Evolutionary conservation across 2,797 vertebrate genomes (phyloP).

Genomic region (Pteropus rufus): DNA sequence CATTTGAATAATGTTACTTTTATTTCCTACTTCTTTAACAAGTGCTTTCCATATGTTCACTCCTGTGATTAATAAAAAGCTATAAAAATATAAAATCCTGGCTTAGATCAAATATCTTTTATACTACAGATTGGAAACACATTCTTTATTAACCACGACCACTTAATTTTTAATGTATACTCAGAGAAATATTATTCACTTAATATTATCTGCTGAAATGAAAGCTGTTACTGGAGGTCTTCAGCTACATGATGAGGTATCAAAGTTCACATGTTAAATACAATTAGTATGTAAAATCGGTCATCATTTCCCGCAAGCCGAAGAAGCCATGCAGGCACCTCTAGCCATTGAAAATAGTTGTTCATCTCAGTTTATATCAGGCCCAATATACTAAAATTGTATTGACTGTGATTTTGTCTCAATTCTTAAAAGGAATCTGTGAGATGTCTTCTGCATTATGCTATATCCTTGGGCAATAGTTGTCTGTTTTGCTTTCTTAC

Average conservation of each 20-base stretch:
- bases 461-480: constrained; percentile 31
- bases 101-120: background rate
- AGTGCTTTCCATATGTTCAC: background rate
- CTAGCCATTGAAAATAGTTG: constrained; percentile 28
- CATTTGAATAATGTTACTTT: background rate
- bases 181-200: constrained; percentile 62
- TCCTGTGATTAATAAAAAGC: background rate
- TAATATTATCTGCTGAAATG: constrained; percentile 32
- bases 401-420: constrained; percentile 75
- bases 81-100: constrained; percentile 24
- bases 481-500: constrained; percentile 68
- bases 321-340: constrained; percentile 48
- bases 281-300: constrained; percentile 65
- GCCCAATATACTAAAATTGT: constrained; percentile 71
- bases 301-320: constrained; percentile 60
- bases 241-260: constrained; percentile 27
- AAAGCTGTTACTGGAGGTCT: background rate
- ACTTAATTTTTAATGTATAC: constrained; percentile 46
- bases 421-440: constrained; percentile 66
- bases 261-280: constrained; percentile 48
- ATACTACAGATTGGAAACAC: constrained; percentile 9
- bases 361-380: constrained; percentile 66
- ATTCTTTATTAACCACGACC: constrained; percentile 48
- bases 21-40: background rate
- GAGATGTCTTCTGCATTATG: constrained; percentile 48